phyloP scores from a whole-genome alignment of 2,888 invertebrate genomes.

The Cinara cedri region DNA sequence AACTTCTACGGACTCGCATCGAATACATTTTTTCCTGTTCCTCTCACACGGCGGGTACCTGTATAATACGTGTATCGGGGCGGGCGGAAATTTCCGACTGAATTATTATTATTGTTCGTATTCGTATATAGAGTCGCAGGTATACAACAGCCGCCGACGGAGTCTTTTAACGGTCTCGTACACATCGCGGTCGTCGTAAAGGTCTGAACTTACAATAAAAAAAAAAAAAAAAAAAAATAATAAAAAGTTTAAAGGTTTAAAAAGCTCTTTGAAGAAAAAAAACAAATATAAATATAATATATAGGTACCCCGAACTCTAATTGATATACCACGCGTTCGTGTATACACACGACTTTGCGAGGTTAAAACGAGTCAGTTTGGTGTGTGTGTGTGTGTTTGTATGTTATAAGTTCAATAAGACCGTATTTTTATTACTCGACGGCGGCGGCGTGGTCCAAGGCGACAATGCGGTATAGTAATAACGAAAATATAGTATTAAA shows the following conservation, averaged over 20 bases:
- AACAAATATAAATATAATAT: too few species aligned
- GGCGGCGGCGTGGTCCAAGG: too few species aligned
- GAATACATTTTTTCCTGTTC: slow-evolving; percentile 27
- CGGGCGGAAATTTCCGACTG: neutral
- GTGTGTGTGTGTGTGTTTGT: neutral
- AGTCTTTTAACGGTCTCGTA: slow-evolving; percentile 11
- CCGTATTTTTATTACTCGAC: neutral
- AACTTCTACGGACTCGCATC: slow-evolving; percentile 7
- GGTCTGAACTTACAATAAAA: slow-evolving; percentile 25
- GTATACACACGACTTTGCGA: neutral
- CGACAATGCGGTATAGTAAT: too few species aligned
- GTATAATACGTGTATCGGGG: too few species aligned
- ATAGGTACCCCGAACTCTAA: slow-evolving; percentile 1
- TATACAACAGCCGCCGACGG: too few species aligned
- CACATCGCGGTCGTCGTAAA: slow-evolving; percentile 1
- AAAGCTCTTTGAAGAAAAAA: slow-evolving; percentile 34
- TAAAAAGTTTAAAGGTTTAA: slow-evolving; percentile 33
- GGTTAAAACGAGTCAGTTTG: neutral
- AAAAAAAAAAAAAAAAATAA: slow-evolving; percentile 3
- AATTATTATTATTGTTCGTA: slow-evolving; percentile 47
- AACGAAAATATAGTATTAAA: neutral
- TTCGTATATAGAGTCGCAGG: slow-evolving; percentile 10
- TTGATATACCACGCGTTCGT: slow-evolving; percentile 25
- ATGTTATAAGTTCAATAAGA: too few species aligned
- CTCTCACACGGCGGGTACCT: neutral